Base-by-base conservation (phyloP, 1,140 invertebrate species). In the Cepaea nemoralis region DNA sequence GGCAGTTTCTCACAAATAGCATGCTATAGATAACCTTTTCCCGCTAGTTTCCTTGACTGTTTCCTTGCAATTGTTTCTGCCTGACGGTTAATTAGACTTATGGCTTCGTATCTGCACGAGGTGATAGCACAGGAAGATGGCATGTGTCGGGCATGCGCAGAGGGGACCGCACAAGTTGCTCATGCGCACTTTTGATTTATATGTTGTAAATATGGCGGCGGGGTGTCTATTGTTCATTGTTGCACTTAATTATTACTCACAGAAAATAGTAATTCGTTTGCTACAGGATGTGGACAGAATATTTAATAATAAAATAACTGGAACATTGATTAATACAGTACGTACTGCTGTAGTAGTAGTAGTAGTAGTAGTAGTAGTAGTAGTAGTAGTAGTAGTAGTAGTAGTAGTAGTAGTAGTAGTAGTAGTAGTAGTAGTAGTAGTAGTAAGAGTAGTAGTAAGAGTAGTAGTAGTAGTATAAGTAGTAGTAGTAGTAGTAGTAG, bases 311-410 rank as follows among this genome's bases (percentile, higher is more conserved):
- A n/a, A n/a, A n/a, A n/a, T n/a, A n/a, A n/a, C n/a, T n/a, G n/a
- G n/a, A n/a, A n/a, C n/a, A n/a, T n/a, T n/a, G n/a, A n/a, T n/a
- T n/a, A n/a, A n/a, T 35, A 42, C 45, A 81, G 40, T 74, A 74
- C 8, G 14, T 70, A 35, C 31, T 39, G 45, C 37, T 27, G 33
- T 42, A 75, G 22, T 63, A 33, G 45, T 42, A 75, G 69, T 67
- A 75, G 33, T 27, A 75, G 27, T 45, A 74, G 42, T 67, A 75
- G 35, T 45, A 81, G 45, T 66, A 81, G 69, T 40, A 31, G 37
- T 66, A 39, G 69, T 50, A 70, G 27, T 6, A 71, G 31, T 50
- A 71, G 31, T 71, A 80, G 24, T 50, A 14, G 39, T 70, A 55
- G 63, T 70, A 59, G 2, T 31, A 27, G 39, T 45, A 39, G 63